Conservation (phyloP, 2,797 vertebrate species). For the Sebastes vulpes region DNA sequence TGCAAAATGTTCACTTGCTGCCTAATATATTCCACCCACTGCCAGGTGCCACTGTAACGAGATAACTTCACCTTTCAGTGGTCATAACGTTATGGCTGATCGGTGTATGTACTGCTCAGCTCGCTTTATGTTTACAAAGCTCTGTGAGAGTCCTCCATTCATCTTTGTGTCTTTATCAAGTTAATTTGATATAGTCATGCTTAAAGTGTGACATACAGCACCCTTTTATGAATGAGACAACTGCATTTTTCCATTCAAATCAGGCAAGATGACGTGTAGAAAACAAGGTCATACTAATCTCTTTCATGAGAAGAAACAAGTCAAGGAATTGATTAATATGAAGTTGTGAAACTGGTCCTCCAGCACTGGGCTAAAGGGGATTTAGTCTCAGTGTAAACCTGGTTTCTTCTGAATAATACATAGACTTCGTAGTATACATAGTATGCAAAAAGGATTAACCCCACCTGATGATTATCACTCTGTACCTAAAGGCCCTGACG, state of each 20-base stretch:
- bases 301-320: conserved; percentile 34
- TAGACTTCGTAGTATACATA: neutral
- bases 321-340: conserved; percentile 33
- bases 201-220: neutral
- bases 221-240: neutral
- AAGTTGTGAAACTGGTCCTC: conserved; percentile 47
- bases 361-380: conserved; percentile 19
- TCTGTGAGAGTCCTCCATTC: neutral
- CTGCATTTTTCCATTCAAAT: conserved; percentile 17
- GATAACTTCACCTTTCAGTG: too few relatives aligned
- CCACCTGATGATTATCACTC: neutral
- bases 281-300: conserved; percentile 49
- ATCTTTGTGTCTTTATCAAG: neutral
- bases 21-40: too few relatives aligned
- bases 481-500: too few relatives aligned
- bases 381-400: conserved; percentile 7
- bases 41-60: too few relatives aligned
- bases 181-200: neutral
- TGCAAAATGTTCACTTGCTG: too few relatives aligned
- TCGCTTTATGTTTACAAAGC: neutral
- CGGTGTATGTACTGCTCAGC: neutral
- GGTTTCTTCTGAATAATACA: neutral
- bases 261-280: neutral
- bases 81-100: too few relatives aligned
- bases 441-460: neutral